Evolutionary conservation across 2,888 invertebrate species (phyloP), one percentile per base, ranked within the genome.

Genomic region (Mythimna pallens): DNA sequence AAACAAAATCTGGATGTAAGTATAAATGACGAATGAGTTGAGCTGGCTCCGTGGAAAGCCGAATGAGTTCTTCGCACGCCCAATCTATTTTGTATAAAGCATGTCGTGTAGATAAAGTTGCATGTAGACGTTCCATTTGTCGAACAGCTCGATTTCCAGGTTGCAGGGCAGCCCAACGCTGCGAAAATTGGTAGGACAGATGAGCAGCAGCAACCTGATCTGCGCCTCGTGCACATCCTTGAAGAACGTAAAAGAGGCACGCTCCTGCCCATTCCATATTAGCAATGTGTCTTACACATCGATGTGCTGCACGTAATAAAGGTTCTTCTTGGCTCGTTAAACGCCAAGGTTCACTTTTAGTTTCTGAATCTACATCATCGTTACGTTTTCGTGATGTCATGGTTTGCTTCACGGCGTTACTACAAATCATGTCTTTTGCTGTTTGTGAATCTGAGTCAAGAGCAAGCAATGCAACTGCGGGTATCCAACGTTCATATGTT

Each of bases 191-290:
- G 82, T 94, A 96, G 83, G 96, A 96, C 40, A 96, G 89, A 71
- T 96, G 94, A 52, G 96, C 95, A 65, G 96, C 96, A 55, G 96
- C 95, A 25, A 96, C 96, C 91, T 96, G 96, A 87, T 96, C 96
- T 40, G 96, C 96, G 40, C 96, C 96, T 57, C 94, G 93, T n/a
- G 94, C 92, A 85, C 95, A 95, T 8, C 96, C 96, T 90, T 96
- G 96, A 3, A 96, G 89, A 40, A 96, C 96, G 81, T 96, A 96
- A 83, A 96, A 96, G 55, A 96, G 91, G 82, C 96, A 96, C 2
- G 96, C 96, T 43, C 95, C 96, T 30, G 96, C 96, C 96, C 96
- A 96, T 90, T 96, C 96, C 94, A 96, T 95, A 82, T 96, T 96
- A 14, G 96, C 94, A 78, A 96, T 96, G 76, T 95, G 92, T 71